These are phyloP conservation scores for Caenorhabditis doughertyi DNA, from an alignment of 2,888 invertebrate species.

Conservation along the genomic window DNA sequence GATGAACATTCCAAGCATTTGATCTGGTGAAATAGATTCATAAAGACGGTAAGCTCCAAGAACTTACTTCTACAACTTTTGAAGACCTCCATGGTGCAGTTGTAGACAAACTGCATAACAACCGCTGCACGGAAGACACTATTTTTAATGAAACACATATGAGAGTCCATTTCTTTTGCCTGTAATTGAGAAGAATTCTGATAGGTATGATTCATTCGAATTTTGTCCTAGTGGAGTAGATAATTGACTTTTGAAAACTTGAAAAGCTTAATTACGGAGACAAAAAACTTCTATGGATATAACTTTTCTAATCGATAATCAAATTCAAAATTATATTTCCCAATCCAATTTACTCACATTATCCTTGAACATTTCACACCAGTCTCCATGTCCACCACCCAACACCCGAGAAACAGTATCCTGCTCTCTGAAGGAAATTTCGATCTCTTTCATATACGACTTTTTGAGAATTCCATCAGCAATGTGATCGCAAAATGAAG, in stretches of 20 bases:
- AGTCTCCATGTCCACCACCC: conserved; percentile 27
- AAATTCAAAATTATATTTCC: neutral
- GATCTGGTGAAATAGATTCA: neutral
- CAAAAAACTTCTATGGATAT: no score
- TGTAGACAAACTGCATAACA: conserved; percentile 46
- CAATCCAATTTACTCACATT: conserved; percentile 17
- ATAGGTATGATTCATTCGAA: no score
- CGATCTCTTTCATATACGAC: conserved; percentile 28
- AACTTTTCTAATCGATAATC: neutral
- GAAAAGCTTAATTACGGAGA: no score
- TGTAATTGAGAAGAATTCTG: neutral
- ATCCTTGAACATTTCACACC: conserved; percentile 44
- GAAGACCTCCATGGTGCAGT: conserved; percentile 31
- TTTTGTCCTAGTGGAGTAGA: neutral
- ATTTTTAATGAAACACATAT: conserved; percentile 31
- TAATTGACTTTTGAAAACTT: no score
- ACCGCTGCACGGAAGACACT: conserved; percentile 36
- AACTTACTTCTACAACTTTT: conserved; percentile 20
- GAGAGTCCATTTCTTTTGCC: conserved; percentile 46
- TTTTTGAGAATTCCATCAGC: conserved; percentile 12
- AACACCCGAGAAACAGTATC: conserved; percentile 38
- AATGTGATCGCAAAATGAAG: conserved; percentile 4
- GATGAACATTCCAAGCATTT: conserved; percentile 21
- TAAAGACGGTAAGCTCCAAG: no score
- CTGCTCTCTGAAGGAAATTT: conserved; percentile 29